Percentiles rank a stretch among this genome's conserved stretches.
Conservation (phyloP, 2,113 vertebrate species). For the Gambusia affinis region DNA sequence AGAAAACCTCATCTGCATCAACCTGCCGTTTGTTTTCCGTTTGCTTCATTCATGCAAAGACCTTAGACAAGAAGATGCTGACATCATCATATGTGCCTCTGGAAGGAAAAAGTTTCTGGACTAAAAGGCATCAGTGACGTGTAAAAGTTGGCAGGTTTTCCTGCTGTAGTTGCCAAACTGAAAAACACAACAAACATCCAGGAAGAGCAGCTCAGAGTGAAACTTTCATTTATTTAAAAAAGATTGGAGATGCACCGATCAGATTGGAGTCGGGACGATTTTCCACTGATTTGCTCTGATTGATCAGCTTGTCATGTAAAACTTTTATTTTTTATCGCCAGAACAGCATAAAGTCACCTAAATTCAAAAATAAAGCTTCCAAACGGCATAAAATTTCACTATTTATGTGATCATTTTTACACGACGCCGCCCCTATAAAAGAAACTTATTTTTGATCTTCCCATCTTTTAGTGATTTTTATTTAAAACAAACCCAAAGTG, state of each 20-base stretch:
- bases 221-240: background rate
- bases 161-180: conserved; percentile 8
- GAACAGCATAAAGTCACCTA: too few species aligned
- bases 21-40: conserved; percentile 32
- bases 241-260: background rate
- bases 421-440: too few species aligned
- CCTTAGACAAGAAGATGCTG: conserved; percentile 25
- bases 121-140: conserved; percentile 10
- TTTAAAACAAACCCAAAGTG: too few species aligned
- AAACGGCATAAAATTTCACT: too few species aligned
- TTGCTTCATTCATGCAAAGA: conserved; percentile 27
- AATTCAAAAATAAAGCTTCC: too few species aligned
- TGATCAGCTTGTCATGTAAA: background rate
- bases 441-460: too few species aligned
- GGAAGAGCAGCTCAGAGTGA: background rate
- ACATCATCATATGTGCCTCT: conserved; percentile 33
- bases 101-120: conserved; percentile 17
- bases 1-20: conserved; percentile 53
- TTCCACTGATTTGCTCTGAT: background rate
- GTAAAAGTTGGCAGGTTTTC: background rate
- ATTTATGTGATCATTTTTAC: too few species aligned
- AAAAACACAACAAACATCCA: background rate
- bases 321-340: too few species aligned
- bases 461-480: too few species aligned
- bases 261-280: background rate